Evolutionary conservation across 2,113 vertebrate genomes (phyloP).

Genomic region (Melanostigma gelatinosum): DNA sequence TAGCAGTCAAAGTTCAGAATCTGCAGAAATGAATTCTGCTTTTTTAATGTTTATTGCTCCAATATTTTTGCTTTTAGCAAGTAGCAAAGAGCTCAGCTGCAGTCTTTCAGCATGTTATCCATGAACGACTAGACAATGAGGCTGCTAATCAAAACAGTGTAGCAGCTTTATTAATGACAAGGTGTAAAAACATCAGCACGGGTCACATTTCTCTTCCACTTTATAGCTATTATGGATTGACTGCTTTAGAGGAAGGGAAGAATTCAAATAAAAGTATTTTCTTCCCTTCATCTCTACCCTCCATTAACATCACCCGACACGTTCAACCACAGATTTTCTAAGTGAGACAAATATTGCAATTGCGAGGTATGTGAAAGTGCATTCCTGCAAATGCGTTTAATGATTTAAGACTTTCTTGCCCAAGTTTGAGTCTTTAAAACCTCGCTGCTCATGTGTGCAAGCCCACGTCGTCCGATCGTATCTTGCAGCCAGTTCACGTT

Average conservation of each 20-base stretch:
- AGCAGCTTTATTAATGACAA: constrained; percentile 42
- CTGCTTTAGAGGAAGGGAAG: constrained; percentile 38
- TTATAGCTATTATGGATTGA: constrained; percentile 34
- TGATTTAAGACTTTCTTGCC: constrained; percentile 57
- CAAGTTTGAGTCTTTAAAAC: constrained; percentile 50
- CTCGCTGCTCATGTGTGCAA: constrained; percentile 31
- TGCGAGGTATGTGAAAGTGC: constrained; percentile 65
- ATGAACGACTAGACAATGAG: constrained; percentile 29
- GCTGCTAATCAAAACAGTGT: constrained; percentile 47
- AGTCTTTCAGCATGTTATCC: constrained; percentile 7
- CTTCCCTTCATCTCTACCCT: constrained; percentile 44
- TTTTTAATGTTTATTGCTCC: not conserved
- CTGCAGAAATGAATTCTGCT: not conserved
- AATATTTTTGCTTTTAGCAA: not conserved
- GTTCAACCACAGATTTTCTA: constrained; percentile 44
- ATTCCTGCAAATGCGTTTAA: constrained; percentile 67
- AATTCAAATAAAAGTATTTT: constrained; percentile 64
- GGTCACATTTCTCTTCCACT: constrained; percentile 42
- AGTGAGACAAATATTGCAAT: constrained; percentile 76
- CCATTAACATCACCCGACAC: constrained; percentile 71
- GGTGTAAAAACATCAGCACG: constrained; percentile 34
- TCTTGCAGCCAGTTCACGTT: constrained; percentile 66
- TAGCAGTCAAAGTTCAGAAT: constrained; percentile 36
- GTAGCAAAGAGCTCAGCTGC: constrained; percentile 6
- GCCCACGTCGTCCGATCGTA: constrained; percentile 64